Base-by-base conservation (phyloP, 1,140 invertebrate genomes). In the Solenopsis fugax region DNA sequence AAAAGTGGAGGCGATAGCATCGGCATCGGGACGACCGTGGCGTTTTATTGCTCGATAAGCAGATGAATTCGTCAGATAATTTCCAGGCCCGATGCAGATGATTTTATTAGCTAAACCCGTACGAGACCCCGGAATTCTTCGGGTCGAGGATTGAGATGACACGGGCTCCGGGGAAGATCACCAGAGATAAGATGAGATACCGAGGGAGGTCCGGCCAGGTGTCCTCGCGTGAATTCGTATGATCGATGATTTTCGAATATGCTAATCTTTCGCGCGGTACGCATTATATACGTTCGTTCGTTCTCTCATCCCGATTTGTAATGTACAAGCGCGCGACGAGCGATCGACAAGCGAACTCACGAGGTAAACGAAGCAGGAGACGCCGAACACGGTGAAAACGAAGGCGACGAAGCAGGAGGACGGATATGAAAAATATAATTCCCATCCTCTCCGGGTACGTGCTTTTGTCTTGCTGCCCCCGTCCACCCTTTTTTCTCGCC, bases 41-140 rank as follows among this genome's bases (percentile, higher is more conserved):
- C 89, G 91, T 94, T 95, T 95, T 95, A 95, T 95, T 94, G 93
- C 93, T 93, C 92, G 93, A 95, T 94, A 95, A 95, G 92, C 92
- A 93, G 93, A 93, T 93, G 93, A 93, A 94, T 94, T 94, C 93
- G 93, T 95, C 92, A 95, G 93, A 94, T 93, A 93, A 93, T 94
- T 93, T 88, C 85, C 87, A 75, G 87, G 58, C 77, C 64, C 88
- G 73, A 90, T 86, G 85, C 89, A 92, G 90, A 95, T 92, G 93
- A 94, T 95, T 94, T 94, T 94, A 94, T 94, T 94, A 94, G 91
- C 92, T 67, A 88, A 89, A 87, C 88, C 65, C 69, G 62, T 78
- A 65, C 48, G 50, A 87, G 85, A 73, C 78, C 62, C 62, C 72
- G 80, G 77, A 89, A 92, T 87, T 88, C 69, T 85, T 85, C 72